Evolutionary conservation across 2,113 vertebrate species (phyloP).

Genomic region (Ammospiza caudacuta): DNA sequence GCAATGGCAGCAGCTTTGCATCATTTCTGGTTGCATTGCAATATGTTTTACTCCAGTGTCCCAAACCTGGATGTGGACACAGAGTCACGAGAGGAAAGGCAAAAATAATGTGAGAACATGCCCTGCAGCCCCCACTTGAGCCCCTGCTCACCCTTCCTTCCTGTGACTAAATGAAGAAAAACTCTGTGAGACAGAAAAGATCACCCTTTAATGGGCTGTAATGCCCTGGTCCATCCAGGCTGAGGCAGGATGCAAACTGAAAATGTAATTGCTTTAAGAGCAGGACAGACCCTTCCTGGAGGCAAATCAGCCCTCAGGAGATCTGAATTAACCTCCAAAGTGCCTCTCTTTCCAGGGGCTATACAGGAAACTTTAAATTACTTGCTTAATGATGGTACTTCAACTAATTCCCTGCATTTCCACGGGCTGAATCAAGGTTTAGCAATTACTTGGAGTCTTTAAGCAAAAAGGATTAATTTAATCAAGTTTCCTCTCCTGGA

Average conservation of each 20-base stretch:
- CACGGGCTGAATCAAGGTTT: neutral
- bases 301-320: neutral
- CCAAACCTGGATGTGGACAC: neutral
- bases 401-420: neutral
- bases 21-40: neutral
- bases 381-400: slow-evolving; percentile 5
- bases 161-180: slow-evolving; percentile 36
- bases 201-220: neutral
- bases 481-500: neutral
- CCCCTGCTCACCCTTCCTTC: neutral
- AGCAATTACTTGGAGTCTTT: neutral
- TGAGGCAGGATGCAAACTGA: neutral
- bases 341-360: neutral
- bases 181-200: neutral
- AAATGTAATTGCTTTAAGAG: slow-evolving; percentile 14
- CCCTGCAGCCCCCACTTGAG: neutral
- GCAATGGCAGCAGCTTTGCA: neutral
- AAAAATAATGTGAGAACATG: neutral
- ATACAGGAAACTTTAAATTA: slow-evolving; percentile 13
- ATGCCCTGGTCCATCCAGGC: neutral
- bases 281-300: neutral
- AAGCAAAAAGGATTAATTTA: neutral
- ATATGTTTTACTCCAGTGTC: neutral
- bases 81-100: neutral
- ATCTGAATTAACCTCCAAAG: neutral